Conservation (phyloP, 2,797 vertebrate species). For the Amphiprion clarkii region DNA sequence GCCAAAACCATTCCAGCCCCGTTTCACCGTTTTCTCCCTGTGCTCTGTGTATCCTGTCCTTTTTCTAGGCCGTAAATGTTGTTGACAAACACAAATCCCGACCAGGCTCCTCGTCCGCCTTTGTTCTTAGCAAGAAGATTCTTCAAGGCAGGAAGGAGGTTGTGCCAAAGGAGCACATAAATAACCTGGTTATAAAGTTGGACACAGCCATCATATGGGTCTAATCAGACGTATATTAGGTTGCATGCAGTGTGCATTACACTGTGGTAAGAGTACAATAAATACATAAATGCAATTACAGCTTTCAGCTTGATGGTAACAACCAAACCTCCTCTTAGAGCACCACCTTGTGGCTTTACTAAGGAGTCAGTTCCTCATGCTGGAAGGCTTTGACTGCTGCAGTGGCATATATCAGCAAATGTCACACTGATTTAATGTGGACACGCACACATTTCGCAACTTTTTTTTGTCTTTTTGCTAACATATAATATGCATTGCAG, state of each 20-base stretch:
- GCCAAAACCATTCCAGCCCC: constrained; percentile 74
- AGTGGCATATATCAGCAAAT: constrained; percentile 22
- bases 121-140: constrained; percentile 67
- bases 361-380: constrained; percentile 28
- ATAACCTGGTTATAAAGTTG: constrained; percentile 48
- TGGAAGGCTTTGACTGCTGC: constrained; percentile 25
- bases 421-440: constrained; percentile 19
- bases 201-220: constrained; percentile 43
- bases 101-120: constrained; percentile 60
- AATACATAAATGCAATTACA: constrained; percentile 45
- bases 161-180: constrained; percentile 48
- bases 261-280: constrained; percentile 49
- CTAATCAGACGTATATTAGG: constrained; percentile 48
- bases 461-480: not conserved
- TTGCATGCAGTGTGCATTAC: constrained; percentile 45
- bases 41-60: constrained; percentile 81
- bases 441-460: not conserved
- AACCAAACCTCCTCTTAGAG: constrained; percentile 82
- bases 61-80: constrained; percentile 81
- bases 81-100: constrained; percentile 73
- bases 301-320: constrained; percentile 45
- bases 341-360: constrained; percentile 86
- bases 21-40: constrained; percentile 77
- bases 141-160: constrained; percentile 55
- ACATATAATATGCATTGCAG: not conserved